phyloP scores from a whole-genome alignment of 2,113 vertebrate genomes.

The Stegostoma tigrinum region DNA sequence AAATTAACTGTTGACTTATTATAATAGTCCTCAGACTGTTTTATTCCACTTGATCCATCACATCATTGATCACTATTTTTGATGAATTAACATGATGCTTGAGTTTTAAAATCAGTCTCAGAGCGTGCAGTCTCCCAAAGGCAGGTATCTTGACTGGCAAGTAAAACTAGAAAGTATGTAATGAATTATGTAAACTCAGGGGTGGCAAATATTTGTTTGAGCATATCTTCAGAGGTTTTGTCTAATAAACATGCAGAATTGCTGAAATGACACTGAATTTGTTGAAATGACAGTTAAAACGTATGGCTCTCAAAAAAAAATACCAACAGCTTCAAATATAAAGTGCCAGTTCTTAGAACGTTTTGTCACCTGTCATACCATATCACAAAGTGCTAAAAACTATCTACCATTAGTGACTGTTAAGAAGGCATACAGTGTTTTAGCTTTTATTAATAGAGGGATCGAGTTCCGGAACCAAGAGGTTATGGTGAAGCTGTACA shows the following conservation, averaged over 20 bases:
- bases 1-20: background rate
- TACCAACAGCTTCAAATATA: background rate
- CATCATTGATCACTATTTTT: background rate
- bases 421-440: too few species aligned
- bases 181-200: background rate
- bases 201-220: conserved; percentile 20
- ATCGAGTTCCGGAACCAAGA: too few species aligned
- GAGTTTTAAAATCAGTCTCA: background rate
- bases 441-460: too few species aligned
- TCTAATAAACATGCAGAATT: conserved; percentile 20
- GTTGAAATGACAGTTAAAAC: background rate
- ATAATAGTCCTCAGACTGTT: background rate
- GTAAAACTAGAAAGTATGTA: background rate
- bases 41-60: background rate
- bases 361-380: conserved; percentile 27
- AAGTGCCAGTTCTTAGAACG: background rate
- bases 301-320: background rate
- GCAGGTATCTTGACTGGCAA: background rate
- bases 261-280: background rate
- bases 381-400: background rate
- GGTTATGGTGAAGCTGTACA: too few species aligned
- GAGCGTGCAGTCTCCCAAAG: too few species aligned
- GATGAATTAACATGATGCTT: background rate
- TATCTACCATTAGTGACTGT: background rate
- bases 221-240: background rate